Conservation (phyloP, 2,113 vertebrate genomes). For the Plecturocebus donacophilus region DNA sequence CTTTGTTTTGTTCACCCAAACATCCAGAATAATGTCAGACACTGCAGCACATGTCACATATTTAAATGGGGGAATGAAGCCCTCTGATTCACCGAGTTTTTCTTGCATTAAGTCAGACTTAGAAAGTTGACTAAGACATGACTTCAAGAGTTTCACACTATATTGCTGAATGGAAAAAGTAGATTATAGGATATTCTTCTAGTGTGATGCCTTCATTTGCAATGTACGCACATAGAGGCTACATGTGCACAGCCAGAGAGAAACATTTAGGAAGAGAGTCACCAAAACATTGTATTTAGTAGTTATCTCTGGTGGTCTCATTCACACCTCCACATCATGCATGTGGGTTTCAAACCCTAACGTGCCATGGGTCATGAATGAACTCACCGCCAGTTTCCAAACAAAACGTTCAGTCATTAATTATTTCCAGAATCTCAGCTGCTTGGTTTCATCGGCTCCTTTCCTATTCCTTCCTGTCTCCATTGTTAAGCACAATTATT, state of each 20-base stretch:
- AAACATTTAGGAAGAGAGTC: not conserved
- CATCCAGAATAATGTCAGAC: not conserved
- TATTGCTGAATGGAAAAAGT: not conserved
- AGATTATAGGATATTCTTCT: accelerated
- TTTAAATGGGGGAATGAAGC: not conserved
- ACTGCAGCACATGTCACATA: accelerated
- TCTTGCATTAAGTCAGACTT: not conserved
- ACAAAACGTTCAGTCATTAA: accelerated
- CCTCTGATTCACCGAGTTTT: too few species aligned
- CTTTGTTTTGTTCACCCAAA: not conserved
- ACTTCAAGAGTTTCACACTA: not conserved
- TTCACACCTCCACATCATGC: accelerated
- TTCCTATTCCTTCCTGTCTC: too few species aligned
- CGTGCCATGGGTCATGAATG: accelerated
- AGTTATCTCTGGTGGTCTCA: not conserved
- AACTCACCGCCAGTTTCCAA: not conserved
- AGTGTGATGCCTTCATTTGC: not conserved
- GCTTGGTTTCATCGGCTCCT: accelerated
- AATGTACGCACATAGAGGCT: accelerated
- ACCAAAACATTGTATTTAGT: accelerated
- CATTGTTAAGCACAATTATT: too few species aligned
- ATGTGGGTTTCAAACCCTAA: too few species aligned
- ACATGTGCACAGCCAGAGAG: accelerated
- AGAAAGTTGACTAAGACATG: not conserved
- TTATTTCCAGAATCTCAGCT: not conserved